Percentiles rank a stretch among this genome's conserved stretches.
Conservation (phyloP, 2,797 vertebrate species). For the Spinibarbus caldwelli region DNA sequence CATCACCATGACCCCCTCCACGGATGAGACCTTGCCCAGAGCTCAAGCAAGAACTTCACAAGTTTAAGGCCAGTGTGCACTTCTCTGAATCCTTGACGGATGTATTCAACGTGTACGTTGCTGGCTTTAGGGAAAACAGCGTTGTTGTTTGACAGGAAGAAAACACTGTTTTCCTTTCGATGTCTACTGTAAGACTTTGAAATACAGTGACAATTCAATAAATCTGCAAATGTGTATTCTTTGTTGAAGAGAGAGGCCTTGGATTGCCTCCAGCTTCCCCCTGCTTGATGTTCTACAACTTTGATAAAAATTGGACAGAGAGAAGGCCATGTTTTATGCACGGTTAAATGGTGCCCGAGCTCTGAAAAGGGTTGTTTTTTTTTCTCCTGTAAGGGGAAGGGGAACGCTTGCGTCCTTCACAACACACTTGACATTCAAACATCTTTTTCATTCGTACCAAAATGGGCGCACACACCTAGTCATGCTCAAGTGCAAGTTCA, state of each 20-base stretch:
- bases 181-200: slow-evolving; percentile 24
- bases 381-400: not conserved
- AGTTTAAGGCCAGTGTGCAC: slow-evolving; percentile 15
- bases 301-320: slow-evolving; percentile 43
- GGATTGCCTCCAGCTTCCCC: slow-evolving; percentile 12
- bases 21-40: slow-evolving; percentile 60
- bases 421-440: slow-evolving; percentile 32
- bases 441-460: slow-evolving; percentile 4
- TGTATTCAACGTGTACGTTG: slow-evolving; percentile 6
- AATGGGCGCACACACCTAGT: slow-evolving; percentile 15
- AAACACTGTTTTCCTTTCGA: slow-evolving; percentile 9
- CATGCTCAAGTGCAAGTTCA: slow-evolving; percentile 1
- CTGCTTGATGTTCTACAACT: slow-evolving; percentile 19
- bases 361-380: slow-evolving; percentile 32
- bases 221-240: slow-evolving; percentile 26
- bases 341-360: slow-evolving; percentile 13
- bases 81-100: slow-evolving; percentile 28
- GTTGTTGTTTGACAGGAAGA: slow-evolving; percentile 27
- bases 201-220: slow-evolving; percentile 40
- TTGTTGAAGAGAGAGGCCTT: slow-evolving; percentile 24
- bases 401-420: slow-evolving; percentile 32
- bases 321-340: slow-evolving; percentile 36
- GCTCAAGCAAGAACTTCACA: slow-evolving; percentile 12
- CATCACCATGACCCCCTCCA: slow-evolving; percentile 65
- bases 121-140: slow-evolving; percentile 24